Evolutionary conservation across 1,140 invertebrate species (phyloP).

Genomic region (Eumaeus atala): DNA sequence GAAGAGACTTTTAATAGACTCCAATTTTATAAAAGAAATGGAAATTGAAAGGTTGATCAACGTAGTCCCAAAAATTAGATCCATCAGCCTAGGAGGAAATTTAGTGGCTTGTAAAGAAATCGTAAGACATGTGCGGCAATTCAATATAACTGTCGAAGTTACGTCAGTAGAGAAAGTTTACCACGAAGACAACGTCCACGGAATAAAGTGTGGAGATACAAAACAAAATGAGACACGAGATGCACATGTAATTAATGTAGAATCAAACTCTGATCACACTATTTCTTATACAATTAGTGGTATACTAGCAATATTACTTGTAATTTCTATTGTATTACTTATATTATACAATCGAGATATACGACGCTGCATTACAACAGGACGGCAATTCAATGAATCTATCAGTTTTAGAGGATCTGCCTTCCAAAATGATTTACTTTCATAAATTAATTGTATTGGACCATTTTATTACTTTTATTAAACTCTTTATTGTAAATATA

Average conservation of each 20-base stretch:
- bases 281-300: constrained; percentile 15
- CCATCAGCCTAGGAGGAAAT: constrained; percentile 55
- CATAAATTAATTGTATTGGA: constrained; percentile 16
- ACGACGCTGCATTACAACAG: not conserved
- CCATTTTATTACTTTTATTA: no score
- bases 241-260: not conserved
- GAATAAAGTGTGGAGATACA: constrained; percentile 50
- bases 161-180: constrained; percentile 53
- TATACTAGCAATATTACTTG: constrained; percentile 26
- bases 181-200: constrained; percentile 59
- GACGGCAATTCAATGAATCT: constrained; percentile 32
- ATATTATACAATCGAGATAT: constrained; percentile 1
- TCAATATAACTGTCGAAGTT: constrained; percentile 36
- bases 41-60: constrained; percentile 40
- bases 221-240: constrained; percentile 15
- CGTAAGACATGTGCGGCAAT: constrained; percentile 35
- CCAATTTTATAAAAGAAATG: constrained; percentile 44
- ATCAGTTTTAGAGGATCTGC: constrained; percentile 30
- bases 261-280: not conserved
- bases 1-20: constrained; percentile 47
- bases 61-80: constrained; percentile 35
- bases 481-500: constrained; percentile 4
- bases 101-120: constrained; percentile 52
- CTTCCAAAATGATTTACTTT: constrained; percentile 34
- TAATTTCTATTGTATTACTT: constrained; percentile 18